Base-by-base conservation (phyloP, 2,888 invertebrate species). In the Argynnis bischoffii region DNA sequence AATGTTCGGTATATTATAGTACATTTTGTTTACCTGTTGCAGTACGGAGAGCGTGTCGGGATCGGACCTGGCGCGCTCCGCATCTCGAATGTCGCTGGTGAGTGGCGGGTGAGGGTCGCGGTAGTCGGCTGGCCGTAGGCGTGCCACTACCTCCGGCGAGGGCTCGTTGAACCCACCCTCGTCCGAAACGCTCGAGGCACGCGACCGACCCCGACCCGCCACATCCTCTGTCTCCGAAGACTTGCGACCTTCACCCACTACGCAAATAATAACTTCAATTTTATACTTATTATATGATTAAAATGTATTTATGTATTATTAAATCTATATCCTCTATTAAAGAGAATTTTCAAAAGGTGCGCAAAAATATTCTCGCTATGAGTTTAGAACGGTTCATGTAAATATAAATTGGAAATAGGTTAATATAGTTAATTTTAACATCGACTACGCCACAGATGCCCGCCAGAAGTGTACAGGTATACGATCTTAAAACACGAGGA, bases 161-260 rank as follows among this genome's bases (percentile, higher is more conserved):
- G 95, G 95, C 85, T 95, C 95, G 86, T 95, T 95, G 88, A 95
- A 95, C 61, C 95, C 95, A 64, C 95, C 95, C 81, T 95, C 95
- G 84, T 95, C 95, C 26, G 94, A 94, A 70, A 88, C 90, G 75
- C 93, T 94, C 77, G 96, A 96, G 61, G 96, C 94, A 70, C 96
- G 94, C 72, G 96, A 96, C 15, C 95, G 78, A 94, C 94, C 73
- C 93, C 94, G 78, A 91, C 95, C 76, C 80, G 94, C 93, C 71
- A 93, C 94, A 77, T 94, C 84, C 86, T 94, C 90, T 92, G 94
- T 78, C 87, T 92, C 87, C 82, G 93, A 87, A 57, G 88, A 89
- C 81, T 90, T 91, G 82, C 90, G 86, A 81, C 86, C 89, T 78
- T 89, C 91, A 81, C 88, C 88, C 83, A 93, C 92, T 93, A 87